Conservation (phyloP, 35 echinoderm and acorn worm genomes). For the Patiria miniata region DNA sequence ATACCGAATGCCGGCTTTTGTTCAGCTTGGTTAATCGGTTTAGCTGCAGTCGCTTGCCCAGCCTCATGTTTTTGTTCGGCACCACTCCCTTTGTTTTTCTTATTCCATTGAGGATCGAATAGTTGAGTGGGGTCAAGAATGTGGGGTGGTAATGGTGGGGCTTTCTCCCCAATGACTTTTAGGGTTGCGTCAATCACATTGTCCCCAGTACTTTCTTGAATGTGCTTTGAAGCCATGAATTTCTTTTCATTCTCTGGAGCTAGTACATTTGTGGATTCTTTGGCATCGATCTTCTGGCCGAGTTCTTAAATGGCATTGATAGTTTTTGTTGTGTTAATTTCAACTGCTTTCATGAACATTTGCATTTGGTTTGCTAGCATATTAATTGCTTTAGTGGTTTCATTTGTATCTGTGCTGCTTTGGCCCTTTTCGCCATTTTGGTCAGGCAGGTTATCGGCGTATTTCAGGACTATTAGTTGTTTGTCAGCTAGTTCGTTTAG, state of each 20-base stretch:
- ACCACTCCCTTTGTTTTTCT: neutral
- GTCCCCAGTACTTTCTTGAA: neutral
- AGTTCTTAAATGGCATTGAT: neutral
- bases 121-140: neutral
- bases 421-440: too few relatives aligned
- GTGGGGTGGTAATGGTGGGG: neutral
- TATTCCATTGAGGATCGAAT: too few relatives aligned
- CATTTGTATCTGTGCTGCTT: too few relatives aligned
- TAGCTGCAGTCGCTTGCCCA: neutral
- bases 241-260: neutral
- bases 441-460: too few relatives aligned
- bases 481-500: too few relatives aligned
- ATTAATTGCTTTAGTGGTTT: neutral
- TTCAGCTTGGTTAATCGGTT: neutral
- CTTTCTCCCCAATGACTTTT: neutral
- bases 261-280: neutral
- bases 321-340: neutral
- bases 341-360: neutral
- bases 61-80: neutral
- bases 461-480: too few relatives aligned
- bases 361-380: neutral
- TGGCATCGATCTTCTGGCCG: neutral
- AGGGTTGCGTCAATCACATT: neutral
- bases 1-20: neutral
- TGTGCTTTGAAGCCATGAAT: neutral